Conservation (phyloP, 2,888 invertebrate genomes). For the Cataglyphis livida region DNA sequence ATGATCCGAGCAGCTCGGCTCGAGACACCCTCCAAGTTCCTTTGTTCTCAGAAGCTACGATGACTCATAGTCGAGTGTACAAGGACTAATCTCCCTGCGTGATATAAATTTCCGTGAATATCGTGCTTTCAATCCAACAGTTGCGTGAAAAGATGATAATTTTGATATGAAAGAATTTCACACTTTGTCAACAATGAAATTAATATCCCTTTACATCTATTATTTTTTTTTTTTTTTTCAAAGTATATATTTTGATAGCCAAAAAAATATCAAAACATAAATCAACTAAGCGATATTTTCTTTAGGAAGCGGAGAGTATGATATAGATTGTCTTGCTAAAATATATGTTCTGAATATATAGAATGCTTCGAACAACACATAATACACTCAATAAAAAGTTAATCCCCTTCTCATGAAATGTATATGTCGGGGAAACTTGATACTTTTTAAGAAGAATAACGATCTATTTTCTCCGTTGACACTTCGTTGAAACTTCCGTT, state of each 20-base stretch:
- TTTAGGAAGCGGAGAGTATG: background rate
- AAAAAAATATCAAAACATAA: constrained; percentile 15
- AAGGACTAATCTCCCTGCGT: constrained; percentile 16
- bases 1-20: constrained; percentile 58
- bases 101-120: constrained; percentile 31
- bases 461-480: background rate
- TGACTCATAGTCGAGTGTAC: constrained; percentile 52
- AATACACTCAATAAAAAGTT: background rate
- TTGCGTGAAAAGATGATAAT: background rate
- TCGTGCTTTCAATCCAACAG: background rate
- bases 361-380: background rate
- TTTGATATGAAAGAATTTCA: background rate
- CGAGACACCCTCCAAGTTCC: constrained; percentile 57
- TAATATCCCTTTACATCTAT: background rate
- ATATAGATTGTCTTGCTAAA: constrained; percentile 35
- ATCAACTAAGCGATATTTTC: background rate
- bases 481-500: background rate
- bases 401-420: background rate
- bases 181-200: background rate
- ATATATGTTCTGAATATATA: constrained; percentile 6
- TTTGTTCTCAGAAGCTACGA: constrained; percentile 57
- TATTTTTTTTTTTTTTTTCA: background rate
- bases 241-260: background rate
- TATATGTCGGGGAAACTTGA: constrained; percentile 17
- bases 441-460: constrained; percentile 3